phyloP scores from a whole-genome alignment of 2,113 vertebrate species.

The Cyphomyrus plagiostoma region DNA sequence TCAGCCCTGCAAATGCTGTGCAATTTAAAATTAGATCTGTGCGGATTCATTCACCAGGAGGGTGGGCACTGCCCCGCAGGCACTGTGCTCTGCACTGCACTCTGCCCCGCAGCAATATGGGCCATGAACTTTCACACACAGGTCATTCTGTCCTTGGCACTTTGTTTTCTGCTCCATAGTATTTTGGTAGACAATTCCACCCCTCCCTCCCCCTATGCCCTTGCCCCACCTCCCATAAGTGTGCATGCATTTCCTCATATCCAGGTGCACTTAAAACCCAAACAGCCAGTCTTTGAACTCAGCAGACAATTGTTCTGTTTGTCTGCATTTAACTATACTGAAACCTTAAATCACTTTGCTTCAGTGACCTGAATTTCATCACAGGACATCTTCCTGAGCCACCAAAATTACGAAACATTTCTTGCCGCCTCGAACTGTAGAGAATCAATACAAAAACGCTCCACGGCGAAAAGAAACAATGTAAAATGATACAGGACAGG shows the following conservation, averaged over 20 bases:
- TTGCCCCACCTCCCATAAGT: not conserved
- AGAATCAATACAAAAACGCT: not conserved
- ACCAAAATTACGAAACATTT: not conserved
- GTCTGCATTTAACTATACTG: not conserved
- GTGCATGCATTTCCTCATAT: not conserved
- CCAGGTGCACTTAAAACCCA: not conserved
- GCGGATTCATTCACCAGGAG: not conserved
- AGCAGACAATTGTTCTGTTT: not conserved
- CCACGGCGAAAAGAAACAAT: constrained; percentile 4
- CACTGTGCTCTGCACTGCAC: too few relatives aligned
- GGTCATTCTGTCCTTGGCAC: not conserved
- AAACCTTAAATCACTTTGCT: not conserved
- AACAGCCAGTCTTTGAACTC: not conserved
- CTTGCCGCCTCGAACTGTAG: not conserved
- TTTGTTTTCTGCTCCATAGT: not conserved
- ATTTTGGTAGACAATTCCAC: not conserved
- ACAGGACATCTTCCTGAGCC: not conserved
- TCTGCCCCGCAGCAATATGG: not conserved
- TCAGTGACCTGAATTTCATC: not conserved
- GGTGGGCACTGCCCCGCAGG: not conserved
- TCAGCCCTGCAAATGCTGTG: not conserved
- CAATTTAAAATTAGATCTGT: not conserved
- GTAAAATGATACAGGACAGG: not conserved
- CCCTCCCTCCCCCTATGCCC: too few relatives aligned
- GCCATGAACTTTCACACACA: not conserved